These are phyloP conservation scores for Dendrolimus kikuchii DNA, from an alignment of 1,140 invertebrate genomes.

Conservation along the genomic window DNA sequence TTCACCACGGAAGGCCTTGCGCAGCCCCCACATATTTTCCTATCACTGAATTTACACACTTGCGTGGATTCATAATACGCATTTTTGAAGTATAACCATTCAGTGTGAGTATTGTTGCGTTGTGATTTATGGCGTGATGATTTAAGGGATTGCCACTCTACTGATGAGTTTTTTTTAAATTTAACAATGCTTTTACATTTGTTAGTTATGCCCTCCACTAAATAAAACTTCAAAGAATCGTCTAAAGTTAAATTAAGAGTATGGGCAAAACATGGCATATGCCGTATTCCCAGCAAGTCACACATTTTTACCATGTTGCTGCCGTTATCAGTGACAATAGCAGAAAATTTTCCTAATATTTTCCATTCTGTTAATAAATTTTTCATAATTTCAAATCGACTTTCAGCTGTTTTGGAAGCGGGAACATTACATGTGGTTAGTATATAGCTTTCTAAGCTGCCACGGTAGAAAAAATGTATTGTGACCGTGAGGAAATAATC, in stretches of 20 bases:
- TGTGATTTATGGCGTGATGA: too few species aligned
- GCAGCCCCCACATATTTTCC: too few species aligned
- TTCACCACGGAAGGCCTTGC: too few species aligned
- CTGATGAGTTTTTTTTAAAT: not conserved
- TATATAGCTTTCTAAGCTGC: not conserved
- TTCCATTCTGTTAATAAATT: not conserved
- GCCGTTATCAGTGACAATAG: not conserved
- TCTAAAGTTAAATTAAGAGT: conserved; percentile 2
- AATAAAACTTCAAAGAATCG: not conserved
- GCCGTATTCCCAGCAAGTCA: conserved; percentile 1
- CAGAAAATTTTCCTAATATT: too few species aligned
- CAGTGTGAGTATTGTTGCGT: too few species aligned
- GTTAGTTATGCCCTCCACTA: not conserved
- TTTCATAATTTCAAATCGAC: not conserved
- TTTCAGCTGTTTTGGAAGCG: conserved; percentile 1
- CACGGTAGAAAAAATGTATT: conserved; percentile 1
- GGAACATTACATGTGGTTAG: conserved; percentile 1
- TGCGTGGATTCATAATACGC: too few species aligned
- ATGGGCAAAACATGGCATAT: conserved; percentile 1
- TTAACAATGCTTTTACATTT: conserved; percentile 1
- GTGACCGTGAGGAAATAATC: not conserved
- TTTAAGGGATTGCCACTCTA: not conserved
- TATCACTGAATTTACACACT: too few species aligned
- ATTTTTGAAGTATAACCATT: too few species aligned
- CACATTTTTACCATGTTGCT: conserved; percentile 1